phyloP scores from a whole-genome alignment of 2,888 invertebrate genomes.

The Tenthredo mesomela region DNA sequence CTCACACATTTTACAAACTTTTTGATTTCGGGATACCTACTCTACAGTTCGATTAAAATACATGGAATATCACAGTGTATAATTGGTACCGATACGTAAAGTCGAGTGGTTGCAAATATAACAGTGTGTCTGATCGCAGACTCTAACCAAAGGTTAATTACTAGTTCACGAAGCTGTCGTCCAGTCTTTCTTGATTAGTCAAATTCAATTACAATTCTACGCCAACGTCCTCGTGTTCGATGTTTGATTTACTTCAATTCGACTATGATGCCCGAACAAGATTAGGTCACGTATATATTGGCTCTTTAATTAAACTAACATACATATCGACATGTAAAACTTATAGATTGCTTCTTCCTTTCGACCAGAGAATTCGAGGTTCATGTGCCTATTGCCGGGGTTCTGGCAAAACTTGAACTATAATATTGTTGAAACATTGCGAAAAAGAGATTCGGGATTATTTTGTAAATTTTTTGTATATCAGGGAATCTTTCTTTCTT shows the following conservation, averaged over 20 bases:
- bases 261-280: background rate
- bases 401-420: background rate
- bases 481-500: background rate
- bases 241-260: constrained; percentile 16
- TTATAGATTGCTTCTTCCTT: background rate
- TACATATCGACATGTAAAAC: background rate
- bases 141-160: background rate
- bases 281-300: constrained; percentile 3
- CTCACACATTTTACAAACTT: background rate
- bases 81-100: background rate
- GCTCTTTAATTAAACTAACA: background rate
- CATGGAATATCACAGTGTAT: background rate
- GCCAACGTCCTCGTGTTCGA: constrained; percentile 2
- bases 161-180: constrained; percentile 11
- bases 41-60: background rate
- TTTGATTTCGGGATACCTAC: background rate
- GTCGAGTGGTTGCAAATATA: constrained; percentile 6
- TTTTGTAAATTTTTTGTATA: background rate
- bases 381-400: background rate
- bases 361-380: background rate
- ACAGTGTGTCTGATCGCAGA: background rate
- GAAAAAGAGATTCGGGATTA: background rate
- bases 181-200: constrained; percentile 23
- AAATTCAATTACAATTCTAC: constrained; percentile 18
- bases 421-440: background rate